phyloP scores from a whole-genome alignment of 2,113 vertebrate genomes.

The Morone chrysops region DNA sequence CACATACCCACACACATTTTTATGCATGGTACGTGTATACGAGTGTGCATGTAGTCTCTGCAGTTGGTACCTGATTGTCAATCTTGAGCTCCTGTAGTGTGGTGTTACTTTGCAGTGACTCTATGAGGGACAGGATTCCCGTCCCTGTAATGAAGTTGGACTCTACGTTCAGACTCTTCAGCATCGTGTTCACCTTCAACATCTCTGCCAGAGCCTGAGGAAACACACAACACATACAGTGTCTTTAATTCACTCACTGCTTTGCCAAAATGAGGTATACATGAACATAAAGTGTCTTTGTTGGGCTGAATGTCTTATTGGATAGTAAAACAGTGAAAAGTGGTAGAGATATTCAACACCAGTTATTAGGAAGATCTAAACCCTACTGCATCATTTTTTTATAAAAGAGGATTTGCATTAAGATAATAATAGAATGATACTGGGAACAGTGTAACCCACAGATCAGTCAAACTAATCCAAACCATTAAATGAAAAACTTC shows the following conservation, averaged over 20 bases:
- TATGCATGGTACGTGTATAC: neutral
- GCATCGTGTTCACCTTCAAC: slow-evolving; percentile 90
- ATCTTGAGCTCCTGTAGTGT: slow-evolving; percentile 95
- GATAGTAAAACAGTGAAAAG: too few species aligned
- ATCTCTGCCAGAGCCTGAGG: slow-evolving; percentile 94
- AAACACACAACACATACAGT: slow-evolving; percentile 23
- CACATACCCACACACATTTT: slow-evolving; percentile 6
- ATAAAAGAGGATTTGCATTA: neutral
- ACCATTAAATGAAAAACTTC: neutral
- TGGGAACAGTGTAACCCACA: neutral
- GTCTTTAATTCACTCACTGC: neutral
- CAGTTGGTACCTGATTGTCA: slow-evolving; percentile 92
- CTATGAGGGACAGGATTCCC: slow-evolving; percentile 90
- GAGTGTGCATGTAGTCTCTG: neutral
- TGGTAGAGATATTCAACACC: neutral
- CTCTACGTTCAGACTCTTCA: slow-evolving; percentile 96
- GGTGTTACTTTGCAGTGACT: slow-evolving; percentile 90
- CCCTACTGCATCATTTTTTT: neutral
- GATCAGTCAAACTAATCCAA: neutral
- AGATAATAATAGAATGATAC: neutral
- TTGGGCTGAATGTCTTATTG: neutral
- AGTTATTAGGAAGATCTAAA: neutral
- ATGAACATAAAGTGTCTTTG: neutral
- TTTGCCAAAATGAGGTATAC: neutral
- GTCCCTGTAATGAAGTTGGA: slow-evolving; percentile 98